Evolutionary conservation across 2,888 invertebrate species (phyloP).

Genomic region (Selenia dentaria): DNA sequence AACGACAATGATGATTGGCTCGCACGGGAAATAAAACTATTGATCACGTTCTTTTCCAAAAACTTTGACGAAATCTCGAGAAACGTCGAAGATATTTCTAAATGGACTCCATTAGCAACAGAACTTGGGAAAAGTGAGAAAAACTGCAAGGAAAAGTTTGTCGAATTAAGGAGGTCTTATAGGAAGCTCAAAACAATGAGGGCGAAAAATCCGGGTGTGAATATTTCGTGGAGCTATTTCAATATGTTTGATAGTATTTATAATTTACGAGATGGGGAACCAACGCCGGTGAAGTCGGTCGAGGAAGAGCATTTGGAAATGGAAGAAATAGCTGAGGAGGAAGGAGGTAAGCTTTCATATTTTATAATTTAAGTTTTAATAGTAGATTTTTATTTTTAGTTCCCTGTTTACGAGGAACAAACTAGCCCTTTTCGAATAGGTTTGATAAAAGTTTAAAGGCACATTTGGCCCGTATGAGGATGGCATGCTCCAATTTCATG

Average conservation of each 20-base stretch:
- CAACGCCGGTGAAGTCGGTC: slow-evolving; percentile 37
- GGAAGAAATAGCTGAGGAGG: slow-evolving; percentile 37
- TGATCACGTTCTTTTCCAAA: slow-evolving; percentile 58
- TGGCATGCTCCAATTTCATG: too few species aligned
- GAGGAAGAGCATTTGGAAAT: slow-evolving; percentile 33
- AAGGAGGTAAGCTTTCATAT: slow-evolving; percentile 38
- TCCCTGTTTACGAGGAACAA: too few species aligned
- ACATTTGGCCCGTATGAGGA: too few species aligned
- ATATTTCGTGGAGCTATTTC: slow-evolving; percentile 73
- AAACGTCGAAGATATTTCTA: slow-evolving; percentile 44
- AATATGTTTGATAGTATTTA: slow-evolving; percentile 65
- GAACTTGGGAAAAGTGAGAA: slow-evolving; percentile 51
- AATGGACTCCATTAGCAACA: slow-evolving; percentile 52
- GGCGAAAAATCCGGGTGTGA: slow-evolving; percentile 59
- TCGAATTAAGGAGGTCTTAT: slow-evolving; percentile 69
- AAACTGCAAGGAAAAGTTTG: slow-evolving; percentile 62
- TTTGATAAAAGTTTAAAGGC: too few species aligned
- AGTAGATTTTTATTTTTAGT: too few species aligned
- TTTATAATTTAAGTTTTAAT: neutral
- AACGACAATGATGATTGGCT: slow-evolving; percentile 63
- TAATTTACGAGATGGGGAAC: slow-evolving; percentile 32
- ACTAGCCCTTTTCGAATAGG: too few species aligned
- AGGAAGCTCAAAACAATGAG: slow-evolving; percentile 70
- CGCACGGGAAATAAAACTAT: slow-evolving; percentile 60
- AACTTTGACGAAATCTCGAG: slow-evolving; percentile 53